Evolutionary conservation across 2,888 invertebrate species (phyloP).

Genomic region (Sthenelais limicola): DNA sequence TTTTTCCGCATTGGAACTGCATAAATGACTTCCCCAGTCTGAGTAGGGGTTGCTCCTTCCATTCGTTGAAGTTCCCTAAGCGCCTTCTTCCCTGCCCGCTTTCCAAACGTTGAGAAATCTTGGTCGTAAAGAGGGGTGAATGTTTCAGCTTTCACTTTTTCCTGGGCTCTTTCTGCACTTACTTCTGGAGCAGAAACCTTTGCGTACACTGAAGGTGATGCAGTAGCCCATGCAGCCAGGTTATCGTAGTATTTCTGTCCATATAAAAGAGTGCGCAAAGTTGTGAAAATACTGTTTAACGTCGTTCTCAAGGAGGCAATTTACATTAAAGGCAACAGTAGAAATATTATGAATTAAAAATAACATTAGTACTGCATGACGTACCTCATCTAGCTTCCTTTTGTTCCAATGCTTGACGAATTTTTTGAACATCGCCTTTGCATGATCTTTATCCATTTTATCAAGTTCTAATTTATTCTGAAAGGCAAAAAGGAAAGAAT

Average conservation of each 20-base stretch:
- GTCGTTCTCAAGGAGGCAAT: too few relatives aligned
- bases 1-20: constrained; percentile 15
- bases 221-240: constrained; percentile 17
- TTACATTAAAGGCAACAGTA: too few relatives aligned
- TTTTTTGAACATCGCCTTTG: constrained; percentile 61
- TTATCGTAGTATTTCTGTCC: constrained; percentile 41
- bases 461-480: constrained; percentile 60
- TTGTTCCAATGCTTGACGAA: constrained; percentile 67
- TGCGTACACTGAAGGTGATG: constrained; percentile 22
- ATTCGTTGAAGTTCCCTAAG: constrained; percentile 10
- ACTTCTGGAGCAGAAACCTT: not conserved
- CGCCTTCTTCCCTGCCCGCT: constrained; percentile 49
- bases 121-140: constrained; percentile 10
- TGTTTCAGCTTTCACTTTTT: not conserved
- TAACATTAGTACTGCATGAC: too few relatives aligned
- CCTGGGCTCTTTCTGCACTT: not conserved
- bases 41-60: not conserved
- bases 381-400: constrained; percentile 59
- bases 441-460: constrained; percentile 59
- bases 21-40: constrained; percentile 11
- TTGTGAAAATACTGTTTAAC: too few relatives aligned
- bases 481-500: constrained; percentile 31
- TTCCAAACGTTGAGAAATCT: constrained; percentile 65
- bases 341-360: too few relatives aligned
- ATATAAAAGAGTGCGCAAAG: too few relatives aligned